Evolutionary conservation across 2,113 vertebrate species (phyloP), one percentile per base, ranked within the genome.

Genomic region (Tonatia bakeri): DNA sequence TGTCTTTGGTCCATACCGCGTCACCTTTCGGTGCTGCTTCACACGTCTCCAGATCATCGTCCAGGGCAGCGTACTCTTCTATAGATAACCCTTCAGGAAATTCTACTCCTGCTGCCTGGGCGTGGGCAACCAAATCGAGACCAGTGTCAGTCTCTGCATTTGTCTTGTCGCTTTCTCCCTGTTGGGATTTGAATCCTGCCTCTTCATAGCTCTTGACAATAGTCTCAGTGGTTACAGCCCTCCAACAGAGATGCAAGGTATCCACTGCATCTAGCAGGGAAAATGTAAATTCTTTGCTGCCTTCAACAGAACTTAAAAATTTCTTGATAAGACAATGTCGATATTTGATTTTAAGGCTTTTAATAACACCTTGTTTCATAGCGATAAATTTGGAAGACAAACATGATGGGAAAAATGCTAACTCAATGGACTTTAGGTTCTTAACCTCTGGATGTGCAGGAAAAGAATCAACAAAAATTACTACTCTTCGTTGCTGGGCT

Each of bases 311-410:
- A 33, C 97, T 98, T 97, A 98, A 81, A 97, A 98, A 98, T 80
- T 96, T 98, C 89, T 98, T 97, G 84, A 98, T 93, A 47, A 98
- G 98, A 72, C 88, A 96, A 31, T 59, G 70, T n/a, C 98, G 96
- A 50, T 98, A 98, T 85, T 98, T 98, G 94, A 98, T 61, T 92
- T 98, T 98, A 94, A 98, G 97, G 70, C 94, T 98, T 96, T 96
- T 98, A 86, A 98, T 96, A 85, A 98, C 83, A 9, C 95, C 97
- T 80, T 98, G 96, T n/a, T 98, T 98, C 73, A 87, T 69, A 59
- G 95, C 92, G 86, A 95, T 10, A 90, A 65, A 91, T 61, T 82
- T 96, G 54, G 97, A 95, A 92, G 97, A 94, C 50, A 97, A 95
- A 59, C 92, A 97, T 16, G 97, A 97, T 95, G 98, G 98, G 70